Evolutionary conservation across 2,797 vertebrate species (phyloP), one percentile per base, ranked within the genome.

Genomic region (Eidolon dupreanum): DNA sequence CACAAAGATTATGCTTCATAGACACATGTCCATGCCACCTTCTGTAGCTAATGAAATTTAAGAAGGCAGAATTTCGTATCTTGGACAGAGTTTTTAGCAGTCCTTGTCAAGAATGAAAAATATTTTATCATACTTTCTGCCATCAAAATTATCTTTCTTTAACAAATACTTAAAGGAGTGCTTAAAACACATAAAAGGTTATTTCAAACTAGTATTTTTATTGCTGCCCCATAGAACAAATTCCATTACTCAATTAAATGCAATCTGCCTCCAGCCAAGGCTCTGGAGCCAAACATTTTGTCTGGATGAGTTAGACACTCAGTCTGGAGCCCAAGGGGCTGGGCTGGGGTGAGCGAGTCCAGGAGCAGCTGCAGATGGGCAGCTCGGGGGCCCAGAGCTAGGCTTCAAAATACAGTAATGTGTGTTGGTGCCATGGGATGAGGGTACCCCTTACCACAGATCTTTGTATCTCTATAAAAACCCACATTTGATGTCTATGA

Each of bases 151-250:
- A 82, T 97, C 95, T 98, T 98, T 97, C 94, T 98, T 97, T 79
- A 97, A 93, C 57, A 97, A 97, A 98, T 90, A 93, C 95, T 98
- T 98, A 96, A 87, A 97, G 97, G 96, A 97, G 96, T 96, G 86
- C 96, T 98, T 97, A 65, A 97, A 96, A 94, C 97, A 97, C 96
- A 86, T 97, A 97, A 97, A 96, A 97, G 92, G 92, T 98, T 97
- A 97, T 97, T 98, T 92, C n/a, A 98, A 97, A 97, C 92, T 96
- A 96, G 97, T 98, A 89, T 97, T 98, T 98, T 98, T 98, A 98
- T 97, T 98, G 95, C 97, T 96, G 96, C 87, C 97, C 97, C 97
- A 97, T 98, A 98, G 96, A 98, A 97, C 79, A n/a, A 98, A 98
- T 98, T 98, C 97, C 97, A 93, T 97, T 98, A 94, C 97, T 97